phyloP scores from a whole-genome alignment of 2,888 invertebrate species.

The Himalopsyche tibetana region DNA sequence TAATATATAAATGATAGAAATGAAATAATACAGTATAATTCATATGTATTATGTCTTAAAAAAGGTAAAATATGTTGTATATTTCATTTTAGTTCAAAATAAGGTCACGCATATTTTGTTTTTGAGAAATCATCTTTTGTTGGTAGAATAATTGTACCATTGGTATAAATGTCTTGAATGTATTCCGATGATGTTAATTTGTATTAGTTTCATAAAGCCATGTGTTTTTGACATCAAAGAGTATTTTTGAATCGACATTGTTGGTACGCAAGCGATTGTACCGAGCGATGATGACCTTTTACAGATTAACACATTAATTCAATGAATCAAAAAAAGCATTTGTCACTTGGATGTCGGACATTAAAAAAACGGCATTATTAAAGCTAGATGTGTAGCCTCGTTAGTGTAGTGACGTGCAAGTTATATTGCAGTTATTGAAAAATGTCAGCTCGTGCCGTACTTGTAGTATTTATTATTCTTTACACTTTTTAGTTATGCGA shows the following conservation, averaged over 20 bases:
- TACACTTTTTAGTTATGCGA: too few species aligned
- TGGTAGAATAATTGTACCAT: slow-evolving; percentile 1
- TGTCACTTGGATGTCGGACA: slow-evolving; percentile 1
- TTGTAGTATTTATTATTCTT: too few species aligned
- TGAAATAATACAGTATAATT: too few species aligned
- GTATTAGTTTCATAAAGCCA: neutral
- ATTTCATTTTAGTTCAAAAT: too few species aligned
- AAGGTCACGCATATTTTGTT: too few species aligned
- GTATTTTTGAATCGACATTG: slow-evolving; percentile 19
- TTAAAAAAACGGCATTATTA: slow-evolving; percentile 12
- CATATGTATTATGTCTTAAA: too few species aligned
- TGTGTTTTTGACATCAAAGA: slow-evolving; percentile 39
- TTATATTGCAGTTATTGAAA: too few species aligned
- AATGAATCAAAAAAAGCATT: slow-evolving; percentile 1
- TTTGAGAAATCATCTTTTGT: neutral
- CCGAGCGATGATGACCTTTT: neutral
- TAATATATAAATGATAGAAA: too few species aligned
- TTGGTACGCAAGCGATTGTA: slow-evolving; percentile 6
- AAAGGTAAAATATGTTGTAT: too few species aligned
- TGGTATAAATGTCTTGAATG: neutral
- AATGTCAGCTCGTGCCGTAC: too few species aligned
- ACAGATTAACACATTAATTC: slow-evolving; percentile 10
- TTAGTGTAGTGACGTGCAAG: neutral
- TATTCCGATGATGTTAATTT: neutral
- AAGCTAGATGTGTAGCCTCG: neutral